Evolutionary conservation across 2,888 invertebrate species (phyloP).

Genomic region (Nineta flava): DNA sequence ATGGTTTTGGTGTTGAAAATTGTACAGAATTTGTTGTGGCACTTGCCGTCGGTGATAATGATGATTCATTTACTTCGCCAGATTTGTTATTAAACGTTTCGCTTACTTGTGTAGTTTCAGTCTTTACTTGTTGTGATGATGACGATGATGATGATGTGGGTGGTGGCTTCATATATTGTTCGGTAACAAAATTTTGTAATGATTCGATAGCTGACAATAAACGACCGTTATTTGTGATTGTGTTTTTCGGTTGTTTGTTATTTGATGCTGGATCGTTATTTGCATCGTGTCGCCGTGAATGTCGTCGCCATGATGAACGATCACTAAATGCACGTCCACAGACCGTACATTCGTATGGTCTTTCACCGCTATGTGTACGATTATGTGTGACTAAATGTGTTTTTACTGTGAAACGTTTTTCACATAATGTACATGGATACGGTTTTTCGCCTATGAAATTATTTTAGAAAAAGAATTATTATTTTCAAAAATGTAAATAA

Average conservation of each 20-base stretch:
- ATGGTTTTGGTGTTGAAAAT: not conserved
- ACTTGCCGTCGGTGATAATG: not conserved
- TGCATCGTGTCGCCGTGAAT: conserved; percentile 2
- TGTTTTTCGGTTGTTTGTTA: not conserved
- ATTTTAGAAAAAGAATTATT: not conserved
- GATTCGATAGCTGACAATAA: not conserved
- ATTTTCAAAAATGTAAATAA: not conserved
- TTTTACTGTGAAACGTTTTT: conserved; percentile 6
- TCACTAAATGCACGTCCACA: conserved; percentile 6
- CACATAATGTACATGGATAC: conserved; percentile 3
- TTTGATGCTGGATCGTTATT: not conserved
- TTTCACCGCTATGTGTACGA: conserved; percentile 5
- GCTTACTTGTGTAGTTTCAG: not conserved
- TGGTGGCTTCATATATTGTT: not conserved
- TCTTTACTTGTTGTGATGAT: not conserved
- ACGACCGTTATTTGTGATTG: not conserved
- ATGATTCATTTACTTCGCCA: not conserved
- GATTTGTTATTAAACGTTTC: not conserved
- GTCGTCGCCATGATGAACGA: conserved; percentile 2
- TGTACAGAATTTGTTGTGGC: not conserved
- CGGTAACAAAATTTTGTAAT: conserved; percentile 1
- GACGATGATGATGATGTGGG: too few relatives aligned
- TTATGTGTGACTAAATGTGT: conserved; percentile 3
- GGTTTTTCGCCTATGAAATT: conserved; percentile 1
- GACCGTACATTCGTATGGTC: conserved; percentile 1